Percentiles rank a stretch among this genome's conserved stretches.
These are phyloP conservation scores for Zosterops lateralis DNA, from an alignment of 2,113 vertebrate genomes.

Conservation along the genomic window DNA sequence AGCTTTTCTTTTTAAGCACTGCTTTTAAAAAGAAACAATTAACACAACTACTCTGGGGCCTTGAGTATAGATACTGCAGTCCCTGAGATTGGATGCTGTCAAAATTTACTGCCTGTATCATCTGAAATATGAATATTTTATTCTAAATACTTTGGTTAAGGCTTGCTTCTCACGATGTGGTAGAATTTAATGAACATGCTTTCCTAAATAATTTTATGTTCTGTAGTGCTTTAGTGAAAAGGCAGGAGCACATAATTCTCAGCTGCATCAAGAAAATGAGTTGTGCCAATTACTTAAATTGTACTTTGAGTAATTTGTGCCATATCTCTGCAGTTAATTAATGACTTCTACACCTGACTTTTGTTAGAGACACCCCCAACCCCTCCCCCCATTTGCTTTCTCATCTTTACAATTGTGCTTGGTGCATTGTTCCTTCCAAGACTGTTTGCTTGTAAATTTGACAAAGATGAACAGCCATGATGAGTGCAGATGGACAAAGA, in stretches of 20 bases:
- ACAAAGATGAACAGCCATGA: background rate
- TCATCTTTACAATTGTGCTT: background rate
- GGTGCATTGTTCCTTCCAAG: background rate
- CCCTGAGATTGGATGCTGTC: background rate
- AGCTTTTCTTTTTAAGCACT: background rate
- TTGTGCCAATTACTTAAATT: slow-evolving; percentile 5
- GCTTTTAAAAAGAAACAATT: slow-evolving; percentile 26
- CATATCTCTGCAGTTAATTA: slow-evolving; percentile 27
- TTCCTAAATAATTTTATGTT: slow-evolving; percentile 43
- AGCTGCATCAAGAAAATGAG: background rate
- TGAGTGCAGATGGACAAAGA: slow-evolving; percentile 13
- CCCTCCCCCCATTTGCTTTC: background rate
- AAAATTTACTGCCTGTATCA: slow-evolving; percentile 31
- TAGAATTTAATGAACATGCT: slow-evolving; percentile 46
- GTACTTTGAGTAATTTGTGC: background rate
- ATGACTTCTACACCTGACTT: background rate
- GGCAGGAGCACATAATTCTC: background rate
- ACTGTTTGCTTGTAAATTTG: background rate
- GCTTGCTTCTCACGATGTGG: background rate
- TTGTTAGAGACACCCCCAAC: background rate
- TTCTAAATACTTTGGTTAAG: slow-evolving; percentile 35
- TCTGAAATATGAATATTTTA: slow-evolving; percentile 53
- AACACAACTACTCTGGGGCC: background rate
- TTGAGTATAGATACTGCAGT: background rate
- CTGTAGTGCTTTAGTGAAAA: slow-evolving; percentile 30